Percentiles rank a stretch among this genome's conserved stretches.
phyloP scores from a whole-genome alignment of 2,888 invertebrate genomes.

The Megastigmus dorsalis region DNA sequence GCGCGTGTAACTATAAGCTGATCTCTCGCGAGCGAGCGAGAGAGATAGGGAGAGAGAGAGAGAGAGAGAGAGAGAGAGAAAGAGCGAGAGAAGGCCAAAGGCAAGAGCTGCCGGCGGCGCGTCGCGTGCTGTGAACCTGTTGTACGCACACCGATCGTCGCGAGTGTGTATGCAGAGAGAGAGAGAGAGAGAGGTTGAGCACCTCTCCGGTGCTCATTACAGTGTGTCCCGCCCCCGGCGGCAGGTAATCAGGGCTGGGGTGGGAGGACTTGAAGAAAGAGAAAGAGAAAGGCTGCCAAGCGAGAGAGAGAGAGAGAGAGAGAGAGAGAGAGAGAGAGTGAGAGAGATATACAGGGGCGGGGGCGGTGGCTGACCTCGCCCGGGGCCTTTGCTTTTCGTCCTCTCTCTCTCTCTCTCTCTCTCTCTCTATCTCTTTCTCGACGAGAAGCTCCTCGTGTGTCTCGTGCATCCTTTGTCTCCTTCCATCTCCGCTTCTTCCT shows the following conservation, averaged over 20 bases:
- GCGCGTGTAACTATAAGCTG: background rate
- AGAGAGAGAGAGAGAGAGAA: no score
- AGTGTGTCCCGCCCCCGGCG: constrained; percentile 72
- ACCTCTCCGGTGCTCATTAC: constrained; percentile 73
- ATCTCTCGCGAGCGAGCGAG: no score
- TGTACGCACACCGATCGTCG: background rate
- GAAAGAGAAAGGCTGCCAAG: no score
- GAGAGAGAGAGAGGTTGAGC: constrained; percentile 73
- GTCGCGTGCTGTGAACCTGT: constrained; percentile 29
- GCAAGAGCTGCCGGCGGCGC: background rate
- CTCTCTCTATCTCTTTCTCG: constrained; percentile 2
- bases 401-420: constrained; percentile 48
- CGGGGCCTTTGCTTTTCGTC: constrained; percentile 67
- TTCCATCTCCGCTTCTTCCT: constrained; percentile 25
- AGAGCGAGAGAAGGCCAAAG: no score
- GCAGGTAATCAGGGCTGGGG: constrained; percentile 71
- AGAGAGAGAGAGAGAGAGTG: constrained; percentile 59
- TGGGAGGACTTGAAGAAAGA: constrained; percentile 56
- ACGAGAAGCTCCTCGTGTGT: constrained; percentile 15
- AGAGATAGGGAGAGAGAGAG: no score
- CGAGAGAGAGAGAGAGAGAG: constrained; percentile 57
- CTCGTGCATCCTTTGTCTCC: constrained; percentile 54
- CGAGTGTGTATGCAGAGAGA: no score
- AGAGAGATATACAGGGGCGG: constrained; percentile 60
- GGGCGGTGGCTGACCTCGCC: constrained; percentile 74